phyloP scores from a whole-genome alignment of 2,888 invertebrate genomes.

The Seladonia tumulorum region DNA sequence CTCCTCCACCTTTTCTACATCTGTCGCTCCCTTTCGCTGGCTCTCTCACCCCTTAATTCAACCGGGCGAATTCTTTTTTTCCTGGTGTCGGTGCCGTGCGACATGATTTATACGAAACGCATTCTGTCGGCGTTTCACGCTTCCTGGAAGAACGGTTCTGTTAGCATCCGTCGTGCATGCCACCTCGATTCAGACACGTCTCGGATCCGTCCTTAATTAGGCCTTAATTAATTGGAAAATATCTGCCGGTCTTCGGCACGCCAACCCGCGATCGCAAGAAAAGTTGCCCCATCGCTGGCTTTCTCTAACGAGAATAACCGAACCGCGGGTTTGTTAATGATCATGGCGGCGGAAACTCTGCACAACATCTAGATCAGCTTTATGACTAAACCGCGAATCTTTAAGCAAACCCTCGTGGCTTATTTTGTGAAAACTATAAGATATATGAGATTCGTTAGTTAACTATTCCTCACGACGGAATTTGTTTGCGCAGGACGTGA shows the following conservation, averaged over 20 bases:
- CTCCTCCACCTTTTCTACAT: slow-evolving; percentile 3
- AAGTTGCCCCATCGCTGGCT: background rate
- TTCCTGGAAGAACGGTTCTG: slow-evolving; percentile 56
- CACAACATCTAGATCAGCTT: too few relatives aligned
- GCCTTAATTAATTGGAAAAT: slow-evolving; percentile 58
- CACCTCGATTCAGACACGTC: slow-evolving; percentile 38
- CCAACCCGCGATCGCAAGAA: slow-evolving; percentile 16
- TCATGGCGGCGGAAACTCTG: background rate
- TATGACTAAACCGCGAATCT: too few relatives aligned
- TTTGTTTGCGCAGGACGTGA: too few relatives aligned
- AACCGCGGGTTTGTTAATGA: background rate
- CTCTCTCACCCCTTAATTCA: slow-evolving; percentile 48
- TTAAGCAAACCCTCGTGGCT: too few relatives aligned
- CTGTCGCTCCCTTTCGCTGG: slow-evolving; percentile 20
- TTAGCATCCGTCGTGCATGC: slow-evolving; percentile 43
- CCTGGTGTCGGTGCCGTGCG: background rate
- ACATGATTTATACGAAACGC: slow-evolving; percentile 62
- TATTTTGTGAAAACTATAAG: too few relatives aligned
- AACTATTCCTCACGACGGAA: too few relatives aligned
- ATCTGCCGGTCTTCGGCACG: slow-evolving; percentile 11
- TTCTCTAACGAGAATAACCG: slow-evolving; percentile 13
- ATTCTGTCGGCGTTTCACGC: slow-evolving; percentile 61
- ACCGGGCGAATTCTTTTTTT: slow-evolving; percentile 40
- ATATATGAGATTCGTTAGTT: too few relatives aligned
- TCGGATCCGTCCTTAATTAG: slow-evolving; percentile 57